These are phyloP conservation scores for Nemotelus nigrinus DNA, from an alignment of 2,888 invertebrate species.

Conservation along the genomic window DNA sequence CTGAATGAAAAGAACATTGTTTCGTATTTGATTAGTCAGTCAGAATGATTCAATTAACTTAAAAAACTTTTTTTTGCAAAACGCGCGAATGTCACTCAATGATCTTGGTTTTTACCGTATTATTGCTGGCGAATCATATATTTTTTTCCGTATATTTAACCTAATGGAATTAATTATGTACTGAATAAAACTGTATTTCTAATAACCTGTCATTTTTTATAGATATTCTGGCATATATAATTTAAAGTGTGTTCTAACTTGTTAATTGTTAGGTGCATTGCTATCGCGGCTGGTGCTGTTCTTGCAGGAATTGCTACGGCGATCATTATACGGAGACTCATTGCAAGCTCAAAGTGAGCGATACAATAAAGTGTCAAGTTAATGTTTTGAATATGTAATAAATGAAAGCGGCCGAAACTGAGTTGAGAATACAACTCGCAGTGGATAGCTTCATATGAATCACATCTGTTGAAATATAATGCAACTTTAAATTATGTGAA, in stretches of 20 bases:
- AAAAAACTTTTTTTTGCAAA: neutral
- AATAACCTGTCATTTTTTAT: neutral
- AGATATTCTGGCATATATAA: neutral
- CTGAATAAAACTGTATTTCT: too few relatives aligned
- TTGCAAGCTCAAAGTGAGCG: neutral
- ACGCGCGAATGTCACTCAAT: neutral
- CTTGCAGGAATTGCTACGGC: slow-evolving; percentile 57
- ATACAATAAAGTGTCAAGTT: too few relatives aligned
- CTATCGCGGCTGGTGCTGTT: slow-evolving; percentile 58
- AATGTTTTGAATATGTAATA: too few relatives aligned
- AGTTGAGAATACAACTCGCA: too few relatives aligned
- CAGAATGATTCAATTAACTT: neutral
- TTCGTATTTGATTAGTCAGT: neutral
- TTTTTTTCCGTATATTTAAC: too few relatives aligned
- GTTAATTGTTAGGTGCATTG: slow-evolving; percentile 55
- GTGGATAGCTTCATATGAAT: too few relatives aligned
- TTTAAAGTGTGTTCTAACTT: neutral
- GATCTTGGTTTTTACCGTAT: too few relatives aligned
- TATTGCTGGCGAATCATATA: too few relatives aligned
- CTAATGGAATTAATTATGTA: too few relatives aligned
- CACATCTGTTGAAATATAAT: too few relatives aligned
- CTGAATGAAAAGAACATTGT: neutral
- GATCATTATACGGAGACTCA: slow-evolving; percentile 55
- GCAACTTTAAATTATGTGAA: too few relatives aligned
- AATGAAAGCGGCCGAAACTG: too few relatives aligned